These are phyloP conservation scores for Toxotes jaculatrix DNA, from an alignment of 2,113 vertebrate genomes.

Conservation along the genomic window DNA sequence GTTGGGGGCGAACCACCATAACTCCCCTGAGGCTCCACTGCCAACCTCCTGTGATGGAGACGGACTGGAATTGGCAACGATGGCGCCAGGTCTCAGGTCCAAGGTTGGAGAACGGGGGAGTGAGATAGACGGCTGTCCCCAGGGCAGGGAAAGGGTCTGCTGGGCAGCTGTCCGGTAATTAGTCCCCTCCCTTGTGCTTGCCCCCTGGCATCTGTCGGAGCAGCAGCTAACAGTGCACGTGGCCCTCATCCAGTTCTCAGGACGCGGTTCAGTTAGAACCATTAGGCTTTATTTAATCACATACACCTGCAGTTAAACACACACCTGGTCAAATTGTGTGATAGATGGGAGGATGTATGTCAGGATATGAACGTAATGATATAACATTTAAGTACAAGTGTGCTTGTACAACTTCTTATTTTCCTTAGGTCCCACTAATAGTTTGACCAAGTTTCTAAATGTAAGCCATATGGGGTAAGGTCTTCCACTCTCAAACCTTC, in stretches of 20 bases:
- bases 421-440: slow-evolving; percentile 14
- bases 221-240: slow-evolving; percentile 71
- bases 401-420: background rate
- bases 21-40: slow-evolving; percentile 30
- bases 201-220: slow-evolving; percentile 82
- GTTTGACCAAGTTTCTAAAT: slow-evolving; percentile 49
- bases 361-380: slow-evolving; percentile 5
- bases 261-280: slow-evolving; percentile 78
- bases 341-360: slow-evolving; percentile 39
- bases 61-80: slow-evolving; percentile 47
- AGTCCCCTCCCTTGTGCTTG: slow-evolving; percentile 82
- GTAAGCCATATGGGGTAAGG: slow-evolving; percentile 30
- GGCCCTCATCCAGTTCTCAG: slow-evolving; percentile 79
- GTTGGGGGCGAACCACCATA: background rate
- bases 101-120: slow-evolving; percentile 69
- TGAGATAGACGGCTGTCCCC: slow-evolving; percentile 75
- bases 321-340: slow-evolving; percentile 67
- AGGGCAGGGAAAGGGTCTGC: slow-evolving; percentile 79
- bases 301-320: slow-evolving; percentile 74
- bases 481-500: slow-evolving; percentile 38
- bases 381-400: background rate
- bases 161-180: slow-evolving; percentile 88
- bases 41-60: slow-evolving; percentile 54
- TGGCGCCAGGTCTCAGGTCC: slow-evolving; percentile 58
- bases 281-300: slow-evolving; percentile 82